Conservation (phyloP, 2,113 vertebrate genomes). For the Bubalus kerabau region DNA sequence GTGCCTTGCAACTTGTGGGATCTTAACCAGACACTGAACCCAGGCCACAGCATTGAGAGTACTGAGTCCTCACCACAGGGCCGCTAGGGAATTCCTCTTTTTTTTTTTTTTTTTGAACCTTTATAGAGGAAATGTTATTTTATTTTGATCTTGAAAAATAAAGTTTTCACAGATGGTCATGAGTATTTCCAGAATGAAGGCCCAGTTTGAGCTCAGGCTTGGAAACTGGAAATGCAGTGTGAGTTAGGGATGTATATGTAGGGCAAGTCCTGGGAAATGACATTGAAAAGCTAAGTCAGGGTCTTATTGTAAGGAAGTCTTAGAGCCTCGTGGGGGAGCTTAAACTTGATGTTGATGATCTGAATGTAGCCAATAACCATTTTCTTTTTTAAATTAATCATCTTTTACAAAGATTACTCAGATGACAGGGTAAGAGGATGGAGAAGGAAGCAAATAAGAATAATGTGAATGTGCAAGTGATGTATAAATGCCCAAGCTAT, state of each 20-base stretch:
- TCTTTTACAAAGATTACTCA: not conserved
- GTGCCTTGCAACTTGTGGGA: not conserved
- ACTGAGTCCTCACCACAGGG: not conserved
- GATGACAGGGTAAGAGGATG: not conserved
- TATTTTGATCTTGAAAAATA: not conserved
- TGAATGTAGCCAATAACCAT: not conserved
- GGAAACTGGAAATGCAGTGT: not conserved
- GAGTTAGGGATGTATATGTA: not conserved
- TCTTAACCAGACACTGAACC: not conserved
- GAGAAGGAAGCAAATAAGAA: not conserved
- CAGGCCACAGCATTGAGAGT: not conserved
- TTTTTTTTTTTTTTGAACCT: not conserved
- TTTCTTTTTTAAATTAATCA: not conserved
- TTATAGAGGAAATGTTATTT: not conserved
- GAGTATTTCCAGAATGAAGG: not conserved
- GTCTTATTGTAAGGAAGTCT: not conserved
- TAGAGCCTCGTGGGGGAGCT: not conserved
- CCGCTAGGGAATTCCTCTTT: not conserved
- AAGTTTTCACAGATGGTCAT: not conserved
- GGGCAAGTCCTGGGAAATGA: not conserved
- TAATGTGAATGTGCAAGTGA: not conserved
- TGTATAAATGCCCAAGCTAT: not conserved
- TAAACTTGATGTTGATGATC: not conserved
- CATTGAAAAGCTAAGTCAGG: not conserved
- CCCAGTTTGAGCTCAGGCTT: not conserved